Conservation (phyloP, 1,140 invertebrate genomes). For the Scaptomyza montana region DNA sequence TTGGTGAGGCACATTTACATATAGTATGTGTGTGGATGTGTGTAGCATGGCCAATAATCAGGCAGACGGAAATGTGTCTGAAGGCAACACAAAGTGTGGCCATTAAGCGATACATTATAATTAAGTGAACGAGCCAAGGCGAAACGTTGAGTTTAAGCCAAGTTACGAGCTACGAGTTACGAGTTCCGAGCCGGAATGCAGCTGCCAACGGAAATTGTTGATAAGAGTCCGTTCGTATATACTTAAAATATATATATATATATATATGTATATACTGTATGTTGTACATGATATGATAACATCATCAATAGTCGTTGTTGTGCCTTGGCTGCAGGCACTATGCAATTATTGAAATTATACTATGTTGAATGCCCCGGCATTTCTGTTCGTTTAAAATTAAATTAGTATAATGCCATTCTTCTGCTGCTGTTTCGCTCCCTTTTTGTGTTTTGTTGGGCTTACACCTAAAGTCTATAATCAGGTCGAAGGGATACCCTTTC, state of each 20-base stretch:
- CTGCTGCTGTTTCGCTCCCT: neutral
- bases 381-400: constrained; percentile 78
- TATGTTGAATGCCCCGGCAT: constrained; percentile 21
- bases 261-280: no score
- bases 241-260: no score
- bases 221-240: constrained; percentile 46
- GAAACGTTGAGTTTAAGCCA: constrained; percentile 11
- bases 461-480: constrained; percentile 50
- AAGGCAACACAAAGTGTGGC: constrained; percentile 58
- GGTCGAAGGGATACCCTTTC: neutral
- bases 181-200: constrained; percentile 33
- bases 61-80: constrained; percentile 33
- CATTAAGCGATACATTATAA: constrained; percentile 76
- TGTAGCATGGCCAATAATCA: constrained; percentile 42
- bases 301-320: constrained; percentile 64
- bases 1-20: constrained; percentile 5
- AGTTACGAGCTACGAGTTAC: neutral
- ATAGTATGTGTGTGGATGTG: constrained; percentile 1
- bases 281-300: constrained; percentile 56
- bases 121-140: constrained; percentile 56
- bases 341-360: constrained; percentile 79
- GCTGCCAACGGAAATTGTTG: constrained; percentile 75
- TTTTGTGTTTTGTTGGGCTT: constrained; percentile 23
- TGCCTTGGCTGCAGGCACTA: constrained; percentile 38
- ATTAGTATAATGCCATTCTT: constrained; percentile 70